Percentiles rank a stretch among this genome's conserved stretches.
phyloP scores from a whole-genome alignment of 2,888 invertebrate species.

The Scaptodrosophila latifasciaeformis region DNA sequence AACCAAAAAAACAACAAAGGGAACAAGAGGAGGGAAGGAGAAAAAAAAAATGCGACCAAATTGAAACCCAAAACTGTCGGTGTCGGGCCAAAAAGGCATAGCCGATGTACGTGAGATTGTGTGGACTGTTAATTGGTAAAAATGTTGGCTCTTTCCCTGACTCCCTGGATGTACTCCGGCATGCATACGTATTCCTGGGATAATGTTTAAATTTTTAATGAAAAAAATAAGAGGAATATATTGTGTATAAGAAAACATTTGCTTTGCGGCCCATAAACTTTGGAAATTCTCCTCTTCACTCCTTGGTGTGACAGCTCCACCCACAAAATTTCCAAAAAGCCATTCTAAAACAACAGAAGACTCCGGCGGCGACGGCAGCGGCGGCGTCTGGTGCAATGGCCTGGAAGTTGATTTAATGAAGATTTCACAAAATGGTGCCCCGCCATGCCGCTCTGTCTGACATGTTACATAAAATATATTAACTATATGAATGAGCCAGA shows the following conservation, averaged over 20 bases:
- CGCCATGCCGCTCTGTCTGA: constrained; percentile 36
- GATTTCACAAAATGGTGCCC: constrained; percentile 56
- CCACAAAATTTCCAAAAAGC: too few species aligned
- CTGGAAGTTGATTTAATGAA: constrained; percentile 67
- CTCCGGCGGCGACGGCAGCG: constrained; percentile 1
- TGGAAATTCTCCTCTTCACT: too few species aligned
- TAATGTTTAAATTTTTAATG: constrained; percentile 67
- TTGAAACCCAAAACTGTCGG: not conserved
- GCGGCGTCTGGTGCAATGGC: constrained; percentile 49
- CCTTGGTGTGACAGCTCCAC: too few species aligned
- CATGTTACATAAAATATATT: constrained; percentile 35
- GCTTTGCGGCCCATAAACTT: constrained; percentile 52
- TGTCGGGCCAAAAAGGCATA: constrained; percentile 47
- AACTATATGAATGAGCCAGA: too few species aligned
- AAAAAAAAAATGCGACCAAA: too few species aligned
- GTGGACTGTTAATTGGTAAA: constrained; percentile 60
- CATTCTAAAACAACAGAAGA: constrained; percentile 7
- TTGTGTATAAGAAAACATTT: too few species aligned
- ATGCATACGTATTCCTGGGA: constrained; percentile 60
- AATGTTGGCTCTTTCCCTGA: too few species aligned
- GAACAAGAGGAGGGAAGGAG: not conserved
- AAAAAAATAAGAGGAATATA: constrained; percentile 36
- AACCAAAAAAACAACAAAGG: constrained; percentile 21
- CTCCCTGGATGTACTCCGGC: constrained; percentile 5
- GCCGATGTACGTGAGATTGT: constrained; percentile 68